Evolutionary conservation across 2,113 vertebrate species (phyloP).

Genomic region (Gobio gobio): DNA sequence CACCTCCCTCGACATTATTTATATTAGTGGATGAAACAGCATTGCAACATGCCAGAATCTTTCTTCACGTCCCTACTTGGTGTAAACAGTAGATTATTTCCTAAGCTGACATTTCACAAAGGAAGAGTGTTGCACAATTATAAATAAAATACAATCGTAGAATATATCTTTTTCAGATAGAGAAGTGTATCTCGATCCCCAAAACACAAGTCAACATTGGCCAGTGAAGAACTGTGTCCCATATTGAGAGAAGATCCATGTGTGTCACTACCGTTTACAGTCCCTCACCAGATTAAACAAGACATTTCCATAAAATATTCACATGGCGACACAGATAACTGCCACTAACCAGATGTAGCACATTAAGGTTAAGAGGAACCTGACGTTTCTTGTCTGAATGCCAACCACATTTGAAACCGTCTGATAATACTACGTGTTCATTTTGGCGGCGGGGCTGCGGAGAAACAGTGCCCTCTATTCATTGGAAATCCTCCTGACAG

Average conservation of each 20-base stretch:
- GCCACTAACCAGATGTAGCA: not conserved
- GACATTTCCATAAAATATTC: conserved; percentile 6
- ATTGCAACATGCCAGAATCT: not conserved
- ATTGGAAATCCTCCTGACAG: conserved; percentile 75
- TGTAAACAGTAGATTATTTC: not conserved
- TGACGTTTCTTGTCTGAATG: conserved; percentile 2
- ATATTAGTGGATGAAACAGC: not conserved
- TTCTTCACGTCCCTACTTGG: not conserved
- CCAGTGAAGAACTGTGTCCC: not conserved
- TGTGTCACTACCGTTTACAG: not conserved
- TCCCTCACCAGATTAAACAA: not conserved
- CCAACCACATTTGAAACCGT: conserved; percentile 40
- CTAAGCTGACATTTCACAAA: not conserved
- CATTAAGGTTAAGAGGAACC: not conserved
- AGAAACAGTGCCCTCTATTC: conserved; percentile 65
- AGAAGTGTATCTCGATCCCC: not conserved
- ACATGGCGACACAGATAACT: conserved; percentile 19
- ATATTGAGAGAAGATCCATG: not conserved
- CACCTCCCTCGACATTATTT: not conserved
- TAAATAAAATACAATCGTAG: not conserved
- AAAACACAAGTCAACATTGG: not conserved
- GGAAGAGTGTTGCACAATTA: not conserved
- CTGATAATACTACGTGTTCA: conserved; percentile 29
- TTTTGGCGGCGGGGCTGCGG: conserved; percentile 43
- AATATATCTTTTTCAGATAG: not conserved